These are phyloP conservation scores for Apis laboriosa DNA, from an alignment of 1,140 invertebrate species.

Conservation along the genomic window DNA sequence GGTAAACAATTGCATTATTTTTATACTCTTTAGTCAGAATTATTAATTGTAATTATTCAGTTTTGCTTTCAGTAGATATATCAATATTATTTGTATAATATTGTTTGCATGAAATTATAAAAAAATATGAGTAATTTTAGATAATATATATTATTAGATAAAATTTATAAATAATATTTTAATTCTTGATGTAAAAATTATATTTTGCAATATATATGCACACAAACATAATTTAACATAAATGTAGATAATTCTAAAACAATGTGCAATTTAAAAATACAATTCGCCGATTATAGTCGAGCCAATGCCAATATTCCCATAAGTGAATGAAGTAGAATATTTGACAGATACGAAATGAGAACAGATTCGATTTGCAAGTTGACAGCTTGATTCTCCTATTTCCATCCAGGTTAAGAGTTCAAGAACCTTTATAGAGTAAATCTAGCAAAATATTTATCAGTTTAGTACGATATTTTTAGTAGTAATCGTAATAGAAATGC, in stretches of 20 bases:
- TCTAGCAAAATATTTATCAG: conserved; percentile 2
- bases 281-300: background rate
- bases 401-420: conserved; percentile 58
- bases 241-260: background rate
- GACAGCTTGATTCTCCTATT: conserved; percentile 46
- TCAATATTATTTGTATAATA: background rate
- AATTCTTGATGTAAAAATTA: too few species aligned
- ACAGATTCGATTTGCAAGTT: conserved; percentile 51
- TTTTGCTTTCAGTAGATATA: background rate
- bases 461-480: background rate
- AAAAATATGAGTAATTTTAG: too few species aligned
- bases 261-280: background rate
- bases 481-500: background rate
- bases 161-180: background rate
- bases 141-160: background rate
- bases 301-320: conserved; percentile 18
- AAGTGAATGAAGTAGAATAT: conserved; percentile 42
- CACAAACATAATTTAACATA: too few species aligned
- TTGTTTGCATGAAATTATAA: background rate
- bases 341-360: conserved; percentile 49
- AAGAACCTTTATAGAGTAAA: conserved; percentile 39
- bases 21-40: conserved; percentile 30
- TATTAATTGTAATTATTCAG: background rate
- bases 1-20: background rate
- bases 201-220: too few species aligned